These are phyloP conservation scores for Pelodiscus sinensis DNA, from an alignment of 2,113 vertebrate genomes.

Conservation along the genomic window DNA sequence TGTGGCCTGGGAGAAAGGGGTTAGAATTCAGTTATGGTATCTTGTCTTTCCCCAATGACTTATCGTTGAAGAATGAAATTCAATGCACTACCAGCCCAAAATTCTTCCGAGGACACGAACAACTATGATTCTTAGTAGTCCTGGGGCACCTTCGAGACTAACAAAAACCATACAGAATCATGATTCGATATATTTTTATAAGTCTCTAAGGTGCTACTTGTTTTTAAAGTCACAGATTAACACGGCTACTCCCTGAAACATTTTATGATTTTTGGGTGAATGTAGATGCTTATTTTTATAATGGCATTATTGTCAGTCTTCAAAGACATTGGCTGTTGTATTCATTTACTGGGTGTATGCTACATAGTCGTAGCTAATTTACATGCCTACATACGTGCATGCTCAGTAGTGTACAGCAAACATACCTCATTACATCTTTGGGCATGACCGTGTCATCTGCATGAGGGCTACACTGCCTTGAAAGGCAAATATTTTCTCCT, in stretches of 20 bases:
- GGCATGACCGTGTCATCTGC: neutral
- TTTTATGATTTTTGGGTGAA: no score
- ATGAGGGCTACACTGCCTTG: neutral
- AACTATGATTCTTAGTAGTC: neutral
- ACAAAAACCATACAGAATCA: no score
- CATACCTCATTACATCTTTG: neutral
- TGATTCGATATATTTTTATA: no score
- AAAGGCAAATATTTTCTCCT: fast-evolving
- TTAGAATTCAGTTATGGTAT: neutral
- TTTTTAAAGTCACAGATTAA: no score
- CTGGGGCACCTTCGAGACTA: no score
- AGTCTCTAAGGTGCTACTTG: no score
- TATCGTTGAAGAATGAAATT: neutral
- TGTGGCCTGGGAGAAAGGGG: neutral
- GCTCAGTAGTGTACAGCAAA: neutral
- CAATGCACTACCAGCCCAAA: fast-evolving
- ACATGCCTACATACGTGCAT: neutral
- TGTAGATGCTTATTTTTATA: neutral
- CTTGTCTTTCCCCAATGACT: neutral
- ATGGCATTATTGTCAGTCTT: neutral
- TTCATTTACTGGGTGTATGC: neutral
- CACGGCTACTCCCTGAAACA: no score
- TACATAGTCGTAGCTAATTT: neutral
- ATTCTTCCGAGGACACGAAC: neutral
- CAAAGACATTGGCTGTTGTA: neutral